phyloP scores from a whole-genome alignment of 2,888 invertebrate genomes.

The Caprella mutica region DNA sequence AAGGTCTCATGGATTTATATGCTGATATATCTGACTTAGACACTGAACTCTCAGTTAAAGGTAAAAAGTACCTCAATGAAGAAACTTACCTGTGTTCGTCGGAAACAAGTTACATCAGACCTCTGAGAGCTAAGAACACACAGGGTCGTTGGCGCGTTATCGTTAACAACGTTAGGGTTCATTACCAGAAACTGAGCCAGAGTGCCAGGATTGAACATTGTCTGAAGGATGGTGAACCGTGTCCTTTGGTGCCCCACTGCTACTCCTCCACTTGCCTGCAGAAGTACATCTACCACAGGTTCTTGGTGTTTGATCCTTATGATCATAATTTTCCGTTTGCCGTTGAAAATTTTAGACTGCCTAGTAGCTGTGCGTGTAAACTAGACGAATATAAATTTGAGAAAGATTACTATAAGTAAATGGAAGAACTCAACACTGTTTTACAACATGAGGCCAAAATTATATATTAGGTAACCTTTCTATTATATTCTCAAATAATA shows the following conservation, averaged over 20 bases:
- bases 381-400: constrained; percentile 33
- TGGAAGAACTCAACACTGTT: too few species aligned
- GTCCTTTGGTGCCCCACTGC: constrained; percentile 36
- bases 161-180: constrained; percentile 35
- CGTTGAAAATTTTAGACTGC: constrained; percentile 36
- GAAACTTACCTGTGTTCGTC: constrained; percentile 36
- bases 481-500: too few species aligned
- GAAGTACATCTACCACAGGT: constrained; percentile 36
- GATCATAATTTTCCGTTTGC: constrained; percentile 37
- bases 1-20: constrained; percentile 25
- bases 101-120: constrained; percentile 34
- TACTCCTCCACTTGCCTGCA: constrained; percentile 36
- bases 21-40: constrained; percentile 29
- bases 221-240: constrained; percentile 26
- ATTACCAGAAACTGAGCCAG: constrained; percentile 35
- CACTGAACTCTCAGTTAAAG: constrained; percentile 22
- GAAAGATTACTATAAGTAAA: too few species aligned
- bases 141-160: constrained; percentile 36
- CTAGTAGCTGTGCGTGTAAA: constrained; percentile 36
- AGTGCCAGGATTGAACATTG: constrained; percentile 34
- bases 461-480: too few species aligned
- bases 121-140: constrained; percentile 35
- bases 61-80: constrained; percentile 21
- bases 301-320: constrained; percentile 36
- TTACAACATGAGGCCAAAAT: too few species aligned